These are phyloP conservation scores for Acrocyrtus sp. DNA, from an alignment of 2,888 invertebrate species.

Conservation along the genomic window DNA sequence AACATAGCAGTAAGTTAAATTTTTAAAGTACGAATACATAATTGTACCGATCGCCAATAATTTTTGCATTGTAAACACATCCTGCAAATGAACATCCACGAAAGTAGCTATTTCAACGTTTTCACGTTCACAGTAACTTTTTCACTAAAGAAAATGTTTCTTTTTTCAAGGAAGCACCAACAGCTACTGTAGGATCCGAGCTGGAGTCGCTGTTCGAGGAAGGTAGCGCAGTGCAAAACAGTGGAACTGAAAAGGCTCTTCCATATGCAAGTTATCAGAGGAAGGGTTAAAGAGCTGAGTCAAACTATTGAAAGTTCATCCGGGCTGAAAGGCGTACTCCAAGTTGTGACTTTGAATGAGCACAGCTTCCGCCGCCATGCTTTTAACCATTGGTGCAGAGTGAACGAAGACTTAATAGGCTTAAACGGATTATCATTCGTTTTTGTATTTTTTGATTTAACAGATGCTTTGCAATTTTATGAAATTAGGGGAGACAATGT, in stretches of 20 bases:
- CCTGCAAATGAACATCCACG: too few relatives aligned
- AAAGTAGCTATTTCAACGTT: too few relatives aligned
- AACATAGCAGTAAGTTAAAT: constrained; percentile 52
- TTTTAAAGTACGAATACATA: too few relatives aligned
- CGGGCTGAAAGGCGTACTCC: constrained; percentile 59
- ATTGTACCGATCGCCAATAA: too few relatives aligned
- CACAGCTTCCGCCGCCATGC: constrained; percentile 59
- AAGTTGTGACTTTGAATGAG: constrained; percentile 60
- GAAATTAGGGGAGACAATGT: constrained; percentile 60
- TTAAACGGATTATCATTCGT: constrained; percentile 13
- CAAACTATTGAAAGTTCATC: constrained; percentile 54
- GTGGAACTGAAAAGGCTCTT: constrained; percentile 23
- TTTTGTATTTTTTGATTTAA: constrained; percentile 21
- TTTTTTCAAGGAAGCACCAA: constrained; percentile 57
- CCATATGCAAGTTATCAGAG: constrained; percentile 56
- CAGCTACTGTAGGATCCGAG: constrained; percentile 53
- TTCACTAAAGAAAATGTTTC: neutral
- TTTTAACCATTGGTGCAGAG: constrained; percentile 59
- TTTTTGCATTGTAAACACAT: too few relatives aligned
- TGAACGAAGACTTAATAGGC: constrained; percentile 7
- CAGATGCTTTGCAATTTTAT: constrained; percentile 29
- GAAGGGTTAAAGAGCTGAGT: constrained; percentile 53
- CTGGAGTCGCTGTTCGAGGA: constrained; percentile 37
- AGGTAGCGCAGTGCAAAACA: constrained; percentile 27
- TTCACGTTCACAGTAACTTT: too few relatives aligned